A percentile compares a stretch with the other conserved stretches of the same genome.
Evolutionary conservation across 2,113 vertebrate genomes (phyloP).

Genomic region (Pyrgilauda ruficollis): DNA sequence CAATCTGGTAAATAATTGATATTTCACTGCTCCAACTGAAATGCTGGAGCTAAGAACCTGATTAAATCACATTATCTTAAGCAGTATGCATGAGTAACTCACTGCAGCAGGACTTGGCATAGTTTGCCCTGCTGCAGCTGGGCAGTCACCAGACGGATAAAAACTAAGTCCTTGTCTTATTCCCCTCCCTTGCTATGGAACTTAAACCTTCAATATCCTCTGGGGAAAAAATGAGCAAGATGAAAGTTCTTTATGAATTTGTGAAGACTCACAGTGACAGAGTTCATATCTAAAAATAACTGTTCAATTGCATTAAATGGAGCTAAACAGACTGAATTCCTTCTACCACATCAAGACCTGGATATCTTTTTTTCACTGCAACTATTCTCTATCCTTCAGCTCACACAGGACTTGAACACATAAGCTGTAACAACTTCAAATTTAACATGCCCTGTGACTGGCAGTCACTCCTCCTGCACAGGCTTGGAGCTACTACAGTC

Average conservation of each 20-base stretch:
- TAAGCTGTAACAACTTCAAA: not conserved
- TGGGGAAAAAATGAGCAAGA: not conserved
- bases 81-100: not conserved
- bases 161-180: not conserved
- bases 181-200: not conserved
- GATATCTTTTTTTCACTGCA: not conserved
- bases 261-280: not conserved
- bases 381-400: not conserved
- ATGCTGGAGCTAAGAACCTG: not conserved
- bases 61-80: constrained; percentile 1
- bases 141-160: not conserved
- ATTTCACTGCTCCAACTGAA: not conserved
- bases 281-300: not conserved
- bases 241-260: not conserved
- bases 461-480: not conserved
- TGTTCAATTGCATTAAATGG: not conserved
- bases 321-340: not conserved
- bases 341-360: not conserved
- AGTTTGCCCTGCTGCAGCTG: not conserved
- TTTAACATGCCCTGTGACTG: not conserved
- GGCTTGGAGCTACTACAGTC: not conserved
- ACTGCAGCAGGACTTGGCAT: not conserved
- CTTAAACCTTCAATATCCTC: not conserved
- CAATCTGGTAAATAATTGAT: not conserved
- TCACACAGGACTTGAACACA: not conserved